Evolutionary conservation across 2,113 vertebrate genomes (phyloP).

Genomic region (Willisornis vidua): DNA sequence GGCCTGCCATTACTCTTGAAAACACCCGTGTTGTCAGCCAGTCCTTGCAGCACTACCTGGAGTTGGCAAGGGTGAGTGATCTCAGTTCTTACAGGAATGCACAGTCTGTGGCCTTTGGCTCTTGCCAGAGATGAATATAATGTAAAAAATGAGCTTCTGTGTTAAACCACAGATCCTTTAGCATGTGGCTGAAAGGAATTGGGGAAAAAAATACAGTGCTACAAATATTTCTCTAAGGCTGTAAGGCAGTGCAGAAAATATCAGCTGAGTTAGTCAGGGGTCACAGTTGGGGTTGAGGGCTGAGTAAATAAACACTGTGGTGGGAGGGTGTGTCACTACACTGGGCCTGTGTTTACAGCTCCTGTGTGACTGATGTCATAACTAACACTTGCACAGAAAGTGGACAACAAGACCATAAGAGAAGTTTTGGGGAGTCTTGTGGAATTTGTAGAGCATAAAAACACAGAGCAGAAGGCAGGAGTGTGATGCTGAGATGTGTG

Average conservation of each 20-base stretch:
- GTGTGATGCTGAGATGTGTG: background rate
- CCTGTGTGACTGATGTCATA: background rate
- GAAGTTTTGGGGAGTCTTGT: background rate
- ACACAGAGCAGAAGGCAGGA: background rate
- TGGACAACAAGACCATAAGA: background rate
- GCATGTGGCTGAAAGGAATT: background rate
- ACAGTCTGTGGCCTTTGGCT: accelerated
- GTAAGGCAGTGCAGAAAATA: background rate
- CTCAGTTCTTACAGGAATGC: background rate
- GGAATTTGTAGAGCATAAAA: background rate
- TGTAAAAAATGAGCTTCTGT: background rate
- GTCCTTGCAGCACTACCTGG: slow-evolving; percentile 95
- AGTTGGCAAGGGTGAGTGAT: slow-evolving; percentile 88
- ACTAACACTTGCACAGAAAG: background rate
- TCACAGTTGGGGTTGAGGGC: background rate
- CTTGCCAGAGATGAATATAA: background rate
- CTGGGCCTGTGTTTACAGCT: background rate
- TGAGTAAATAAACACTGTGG: background rate
- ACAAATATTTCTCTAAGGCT: background rate
- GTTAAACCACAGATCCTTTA: background rate
- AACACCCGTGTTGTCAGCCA: slow-evolving; percentile 97
- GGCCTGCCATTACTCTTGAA: slow-evolving; percentile 95
- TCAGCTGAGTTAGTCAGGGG: background rate
- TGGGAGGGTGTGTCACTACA: background rate
- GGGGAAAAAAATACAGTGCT: background rate